Percentiles rank a stretch among this genome's conserved stretches.
Conservation (phyloP, 2,888 invertebrate species). For the Cordylochernes scorpioides region DNA sequence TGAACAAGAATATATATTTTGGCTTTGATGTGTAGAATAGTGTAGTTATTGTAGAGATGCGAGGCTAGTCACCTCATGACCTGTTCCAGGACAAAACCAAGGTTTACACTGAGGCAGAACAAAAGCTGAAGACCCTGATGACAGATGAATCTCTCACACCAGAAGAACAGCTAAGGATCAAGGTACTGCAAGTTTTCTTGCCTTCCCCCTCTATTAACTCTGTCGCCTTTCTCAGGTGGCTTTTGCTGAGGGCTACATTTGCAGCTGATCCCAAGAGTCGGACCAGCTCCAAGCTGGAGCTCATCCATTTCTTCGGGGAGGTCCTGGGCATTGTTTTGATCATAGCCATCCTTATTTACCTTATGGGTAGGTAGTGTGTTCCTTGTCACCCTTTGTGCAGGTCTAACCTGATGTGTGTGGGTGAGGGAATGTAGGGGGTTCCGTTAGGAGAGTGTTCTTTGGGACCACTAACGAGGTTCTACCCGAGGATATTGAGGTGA, state of each 20-base stretch:
- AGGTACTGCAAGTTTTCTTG: no score
- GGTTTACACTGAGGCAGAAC: constrained; percentile 5
- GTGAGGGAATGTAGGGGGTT: no score
- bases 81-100: constrained; percentile 2
- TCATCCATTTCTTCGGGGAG: constrained; percentile 43
- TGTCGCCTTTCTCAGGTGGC: no score
- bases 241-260: constrained; percentile 63
- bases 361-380: constrained; percentile 23
- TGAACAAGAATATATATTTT: no score
- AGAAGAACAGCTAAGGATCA: constrained; percentile 41
- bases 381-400: no score
- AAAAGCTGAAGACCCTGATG: constrained; percentile 11
- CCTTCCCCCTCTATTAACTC: no score
- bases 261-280: constrained; percentile 30
- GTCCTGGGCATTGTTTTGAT: constrained; percentile 37
- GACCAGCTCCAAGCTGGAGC: constrained; percentile 17
- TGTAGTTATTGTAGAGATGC: no score
- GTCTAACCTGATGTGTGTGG: no score
- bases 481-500: constrained; percentile 82
- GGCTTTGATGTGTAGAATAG: no score
- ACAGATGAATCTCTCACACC: constrained; percentile 17
- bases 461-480: constrained; percentile 71
- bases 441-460: constrained; percentile 46
- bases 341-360: constrained; percentile 38
- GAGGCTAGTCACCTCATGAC: no score